A percentile compares a stretch with the other conserved stretches of the same genome.
Evolutionary conservation across 2,113 vertebrate species (phyloP).

Genomic region (Epinephelus lanceolatus): DNA sequence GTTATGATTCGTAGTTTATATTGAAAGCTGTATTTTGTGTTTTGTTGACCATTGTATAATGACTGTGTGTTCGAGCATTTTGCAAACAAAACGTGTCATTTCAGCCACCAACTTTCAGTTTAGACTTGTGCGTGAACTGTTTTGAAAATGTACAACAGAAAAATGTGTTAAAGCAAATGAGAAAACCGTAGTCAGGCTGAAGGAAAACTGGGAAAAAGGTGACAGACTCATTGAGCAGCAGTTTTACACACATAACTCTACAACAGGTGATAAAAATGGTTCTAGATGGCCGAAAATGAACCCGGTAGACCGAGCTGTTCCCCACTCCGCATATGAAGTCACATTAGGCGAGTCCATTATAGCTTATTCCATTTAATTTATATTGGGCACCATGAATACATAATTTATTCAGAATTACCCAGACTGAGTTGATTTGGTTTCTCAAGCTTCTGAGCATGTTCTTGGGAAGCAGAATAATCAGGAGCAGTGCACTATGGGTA

Average conservation of each 20-base stretch:
- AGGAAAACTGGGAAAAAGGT: background rate
- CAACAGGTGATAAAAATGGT: background rate
- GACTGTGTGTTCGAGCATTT: no score
- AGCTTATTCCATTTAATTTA: background rate
- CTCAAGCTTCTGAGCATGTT: background rate
- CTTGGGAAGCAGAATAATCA: slow-evolving; percentile 16
- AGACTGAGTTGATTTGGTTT: background rate
- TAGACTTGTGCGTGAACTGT: no score
- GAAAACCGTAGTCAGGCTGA: background rate
- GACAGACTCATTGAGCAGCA: background rate
- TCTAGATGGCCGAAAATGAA: background rate
- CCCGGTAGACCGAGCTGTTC: background rate
- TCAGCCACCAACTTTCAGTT: no score
- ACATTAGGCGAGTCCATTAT: background rate
- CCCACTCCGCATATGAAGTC: background rate
- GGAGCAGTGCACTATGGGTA: background rate
- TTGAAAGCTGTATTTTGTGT: no score
- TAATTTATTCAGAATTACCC: background rate
- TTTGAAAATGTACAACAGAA: no score
- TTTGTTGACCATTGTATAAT: no score
- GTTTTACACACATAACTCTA: background rate
- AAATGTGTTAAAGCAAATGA: no score
- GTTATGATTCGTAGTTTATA: no score
- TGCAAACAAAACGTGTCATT: no score
- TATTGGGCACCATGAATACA: background rate